phyloP scores from a whole-genome alignment of 2,113 vertebrate species.

The Lophura nycthemera region DNA sequence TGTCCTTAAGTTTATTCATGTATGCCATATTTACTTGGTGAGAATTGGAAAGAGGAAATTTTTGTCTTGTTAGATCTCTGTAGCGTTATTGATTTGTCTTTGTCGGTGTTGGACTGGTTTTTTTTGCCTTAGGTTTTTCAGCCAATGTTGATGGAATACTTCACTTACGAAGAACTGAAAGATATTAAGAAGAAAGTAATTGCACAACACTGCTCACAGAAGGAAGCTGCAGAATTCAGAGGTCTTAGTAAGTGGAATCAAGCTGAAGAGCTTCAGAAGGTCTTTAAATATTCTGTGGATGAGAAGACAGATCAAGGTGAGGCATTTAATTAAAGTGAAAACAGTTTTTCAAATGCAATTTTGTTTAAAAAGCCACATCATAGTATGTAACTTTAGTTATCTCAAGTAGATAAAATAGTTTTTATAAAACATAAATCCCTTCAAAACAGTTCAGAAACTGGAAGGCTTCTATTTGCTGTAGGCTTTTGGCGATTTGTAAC shows the following conservation, averaged over 20 bases:
- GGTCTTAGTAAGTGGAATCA: conserved; percentile 91
- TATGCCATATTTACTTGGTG: neutral
- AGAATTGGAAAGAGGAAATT: neutral
- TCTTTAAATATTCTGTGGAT: conserved; percentile 93
- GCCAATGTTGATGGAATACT: conserved; percentile 99
- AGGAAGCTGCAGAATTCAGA: conserved; percentile 86
- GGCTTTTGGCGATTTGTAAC: neutral
- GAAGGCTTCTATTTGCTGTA: neutral
- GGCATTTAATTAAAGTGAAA: conserved; percentile 38
- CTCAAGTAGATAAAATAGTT: neutral
- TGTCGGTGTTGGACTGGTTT: neutral
- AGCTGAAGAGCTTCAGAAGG: conserved; percentile 92
- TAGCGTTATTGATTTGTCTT: neutral
- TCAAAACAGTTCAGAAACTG: neutral
- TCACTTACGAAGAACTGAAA: conserved; percentile 96
- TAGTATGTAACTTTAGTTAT: neutral
- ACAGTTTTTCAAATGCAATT: neutral
- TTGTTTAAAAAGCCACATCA: neutral
- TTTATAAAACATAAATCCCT: neutral
- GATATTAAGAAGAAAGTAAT: conserved; percentile 99
- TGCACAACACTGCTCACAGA: conserved; percentile 91
- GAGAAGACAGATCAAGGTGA: conserved; percentile 92
- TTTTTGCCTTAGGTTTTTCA: conserved; percentile 90
- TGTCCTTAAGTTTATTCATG: neutral
- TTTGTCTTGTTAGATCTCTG: neutral